phyloP scores from a whole-genome alignment of 2,113 vertebrate species.

The Ageneiosus marmoratus region DNA sequence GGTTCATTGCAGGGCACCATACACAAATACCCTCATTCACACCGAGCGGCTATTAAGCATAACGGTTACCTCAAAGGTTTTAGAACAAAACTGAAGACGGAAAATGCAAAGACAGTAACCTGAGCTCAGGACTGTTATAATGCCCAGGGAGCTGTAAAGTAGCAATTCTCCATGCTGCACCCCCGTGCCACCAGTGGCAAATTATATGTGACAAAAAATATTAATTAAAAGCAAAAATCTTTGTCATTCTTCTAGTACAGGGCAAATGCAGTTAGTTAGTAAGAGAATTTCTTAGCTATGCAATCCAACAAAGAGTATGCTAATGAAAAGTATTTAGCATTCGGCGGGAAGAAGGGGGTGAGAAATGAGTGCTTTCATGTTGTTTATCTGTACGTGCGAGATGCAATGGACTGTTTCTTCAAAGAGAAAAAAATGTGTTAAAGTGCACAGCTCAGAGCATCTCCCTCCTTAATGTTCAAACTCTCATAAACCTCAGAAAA shows the following conservation, averaged over 20 bases:
- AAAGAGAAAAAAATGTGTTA: conserved; percentile 24
- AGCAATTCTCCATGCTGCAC: not conserved
- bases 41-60: not conserved
- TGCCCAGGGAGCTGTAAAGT: not conserved
- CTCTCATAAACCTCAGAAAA: not conserved
- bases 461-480: not conserved
- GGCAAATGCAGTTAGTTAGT: not conserved
- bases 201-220: not conserved
- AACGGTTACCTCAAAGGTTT: not conserved
- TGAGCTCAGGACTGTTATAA: not conserved
- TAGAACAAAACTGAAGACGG: too few relatives aligned
- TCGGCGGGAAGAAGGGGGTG: not conserved
- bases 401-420: not conserved
- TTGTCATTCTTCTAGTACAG: not conserved
- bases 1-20: not conserved
- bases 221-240: too few relatives aligned
- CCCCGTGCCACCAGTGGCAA: not conserved
- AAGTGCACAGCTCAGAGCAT: not conserved
- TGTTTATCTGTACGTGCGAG: not conserved
- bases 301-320: not conserved
- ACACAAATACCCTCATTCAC: not conserved
- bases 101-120: not conserved
- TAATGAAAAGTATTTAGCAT: not conserved
- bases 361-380: not conserved
- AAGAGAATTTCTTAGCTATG: not conserved